A percentile compares a stretch with the other conserved stretches of the same genome.
Evolutionary conservation across 2,113 vertebrate genomes (phyloP).

Genomic region (Cyphomyrus discorhynchus): DNA sequence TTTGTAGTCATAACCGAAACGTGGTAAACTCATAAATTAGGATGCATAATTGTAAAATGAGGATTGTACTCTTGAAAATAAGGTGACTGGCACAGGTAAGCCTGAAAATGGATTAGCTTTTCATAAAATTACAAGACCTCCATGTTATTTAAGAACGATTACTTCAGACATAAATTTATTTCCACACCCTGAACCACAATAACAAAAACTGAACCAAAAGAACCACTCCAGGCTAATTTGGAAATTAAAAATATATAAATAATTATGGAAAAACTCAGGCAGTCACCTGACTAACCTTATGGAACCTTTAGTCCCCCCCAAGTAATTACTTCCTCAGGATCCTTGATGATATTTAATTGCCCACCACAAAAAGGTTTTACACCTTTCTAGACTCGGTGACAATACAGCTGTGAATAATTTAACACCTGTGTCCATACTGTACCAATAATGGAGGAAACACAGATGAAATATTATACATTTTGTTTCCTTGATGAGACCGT

Average conservation of each 20-base stretch:
- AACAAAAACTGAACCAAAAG: neutral
- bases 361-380: neutral
- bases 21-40: neutral
- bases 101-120: neutral
- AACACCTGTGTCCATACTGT: neutral
- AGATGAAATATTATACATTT: conserved; percentile 19
- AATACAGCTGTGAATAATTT: neutral
- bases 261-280: neutral
- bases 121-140: neutral
- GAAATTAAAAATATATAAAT: neutral
- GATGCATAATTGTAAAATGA: neutral
- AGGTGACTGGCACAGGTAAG: neutral
- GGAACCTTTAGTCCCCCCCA: neutral
- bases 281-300: neutral
- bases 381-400: neutral
- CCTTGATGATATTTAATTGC: conserved; percentile 12
- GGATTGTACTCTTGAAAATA: neutral
- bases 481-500: conserved; percentile 8
- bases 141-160: neutral
- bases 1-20: neutral
- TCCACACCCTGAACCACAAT: neutral
- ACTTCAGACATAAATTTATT: neutral
- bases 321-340: neutral
- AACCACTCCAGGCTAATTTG: neutral
- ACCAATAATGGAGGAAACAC: neutral